A percentile compares a stretch with the other conserved stretches of the same genome.
phyloP scores from a whole-genome alignment of 2,113 vertebrate species.

The Pristiophorus japonicus region DNA sequence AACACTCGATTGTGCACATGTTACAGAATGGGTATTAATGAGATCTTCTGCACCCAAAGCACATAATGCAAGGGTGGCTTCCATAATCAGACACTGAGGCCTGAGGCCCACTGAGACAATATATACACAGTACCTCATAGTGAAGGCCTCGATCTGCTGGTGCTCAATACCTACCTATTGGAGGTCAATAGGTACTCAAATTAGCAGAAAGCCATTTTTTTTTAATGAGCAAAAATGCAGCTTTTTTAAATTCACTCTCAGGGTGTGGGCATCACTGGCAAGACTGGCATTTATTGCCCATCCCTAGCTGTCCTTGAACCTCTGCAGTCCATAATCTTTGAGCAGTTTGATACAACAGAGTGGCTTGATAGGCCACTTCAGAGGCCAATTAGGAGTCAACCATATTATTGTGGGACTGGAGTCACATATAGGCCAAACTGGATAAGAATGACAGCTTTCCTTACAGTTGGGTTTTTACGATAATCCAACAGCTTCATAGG shows the following conservation, averaged over 20 bases:
- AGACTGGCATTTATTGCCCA: background rate
- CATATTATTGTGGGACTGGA: background rate
- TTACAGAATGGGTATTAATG: background rate
- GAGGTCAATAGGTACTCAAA: background rate
- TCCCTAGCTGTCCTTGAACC: background rate
- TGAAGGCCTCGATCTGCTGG: no score
- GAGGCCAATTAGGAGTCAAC: background rate
- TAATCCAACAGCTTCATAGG: background rate
- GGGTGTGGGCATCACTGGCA: background rate
- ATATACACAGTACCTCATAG: background rate
- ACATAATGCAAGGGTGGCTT: background rate
- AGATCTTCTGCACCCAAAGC: background rate
- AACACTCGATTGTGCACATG: background rate
- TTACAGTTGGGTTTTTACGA: no score
- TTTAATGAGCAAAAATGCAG: background rate
- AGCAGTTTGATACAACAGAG: background rate
- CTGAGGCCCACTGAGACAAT: no score
- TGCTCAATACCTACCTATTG: no score
- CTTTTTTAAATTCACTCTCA: background rate
- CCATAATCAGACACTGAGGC: background rate
- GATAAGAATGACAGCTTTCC: no score
- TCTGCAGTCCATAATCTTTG: background rate
- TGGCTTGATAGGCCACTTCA: background rate
- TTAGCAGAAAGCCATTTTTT: background rate
- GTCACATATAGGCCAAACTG: background rate